Conservation (phyloP, 2,888 invertebrate species). For the Perdita meconis region DNA sequence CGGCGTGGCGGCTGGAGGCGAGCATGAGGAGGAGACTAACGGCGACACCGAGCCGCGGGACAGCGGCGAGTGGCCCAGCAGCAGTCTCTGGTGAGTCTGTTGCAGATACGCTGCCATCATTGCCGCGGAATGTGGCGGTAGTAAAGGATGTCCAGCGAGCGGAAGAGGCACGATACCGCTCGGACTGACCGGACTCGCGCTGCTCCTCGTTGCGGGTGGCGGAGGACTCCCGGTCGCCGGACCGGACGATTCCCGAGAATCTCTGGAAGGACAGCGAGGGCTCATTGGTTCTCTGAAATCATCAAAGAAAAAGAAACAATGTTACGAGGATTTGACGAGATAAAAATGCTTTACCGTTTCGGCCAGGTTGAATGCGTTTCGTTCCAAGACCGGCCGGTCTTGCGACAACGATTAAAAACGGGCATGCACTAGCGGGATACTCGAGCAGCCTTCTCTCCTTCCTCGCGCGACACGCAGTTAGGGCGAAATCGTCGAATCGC, state of each 20-base stretch:
- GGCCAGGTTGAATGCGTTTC: too few relatives aligned
- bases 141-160: conserved; percentile 87
- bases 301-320: conserved; percentile 78
- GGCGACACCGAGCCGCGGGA: conserved; percentile 88
- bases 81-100: conserved; percentile 90
- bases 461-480: too few relatives aligned
- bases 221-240: conserved; percentile 90
- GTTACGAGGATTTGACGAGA: conserved; percentile 51
- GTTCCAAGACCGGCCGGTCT: too few relatives aligned
- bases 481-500: too few relatives aligned
- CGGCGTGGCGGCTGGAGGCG: conserved; percentile 86
- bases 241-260: conserved; percentile 88
- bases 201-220: conserved; percentile 85
- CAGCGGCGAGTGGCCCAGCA: conserved; percentile 88
- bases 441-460: too few relatives aligned
- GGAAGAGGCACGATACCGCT: conserved; percentile 89
- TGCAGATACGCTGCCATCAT: conserved; percentile 91
- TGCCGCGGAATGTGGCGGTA: conserved; percentile 92
- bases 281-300: conserved; percentile 90
- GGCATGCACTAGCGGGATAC: too few relatives aligned
- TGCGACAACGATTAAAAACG: too few relatives aligned
- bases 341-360: background rate
- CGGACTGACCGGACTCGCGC: conserved; percentile 87
- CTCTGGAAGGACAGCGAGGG: conserved; percentile 93
- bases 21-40: conserved; percentile 89